Evolutionary conservation across 2,888 invertebrate species (phyloP).

Genomic region (Thalpophila matura): DNA sequence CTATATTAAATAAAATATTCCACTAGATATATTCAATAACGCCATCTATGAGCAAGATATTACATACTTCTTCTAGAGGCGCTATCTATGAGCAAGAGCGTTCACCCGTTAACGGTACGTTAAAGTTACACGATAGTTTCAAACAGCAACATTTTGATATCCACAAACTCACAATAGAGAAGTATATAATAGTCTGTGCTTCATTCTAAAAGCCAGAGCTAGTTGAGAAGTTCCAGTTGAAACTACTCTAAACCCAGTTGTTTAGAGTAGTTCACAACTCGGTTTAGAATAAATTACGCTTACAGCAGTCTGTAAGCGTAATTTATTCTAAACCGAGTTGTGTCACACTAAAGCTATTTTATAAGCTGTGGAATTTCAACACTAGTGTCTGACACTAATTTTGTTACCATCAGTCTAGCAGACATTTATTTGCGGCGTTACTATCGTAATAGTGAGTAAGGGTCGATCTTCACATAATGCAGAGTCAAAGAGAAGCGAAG

Average conservation of each 20-base stretch:
- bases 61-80: too few species aligned
- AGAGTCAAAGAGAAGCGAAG: too few species aligned
- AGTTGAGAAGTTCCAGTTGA: background rate
- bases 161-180: background rate
- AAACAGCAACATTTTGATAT: background rate
- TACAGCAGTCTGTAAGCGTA: background rate
- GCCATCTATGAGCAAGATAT: too few species aligned
- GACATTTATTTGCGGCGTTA: constrained; percentile 18
- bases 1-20: too few species aligned
- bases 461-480: too few species aligned
- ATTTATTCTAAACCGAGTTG: constrained; percentile 13
- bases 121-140: background rate
- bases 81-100: too few species aligned
- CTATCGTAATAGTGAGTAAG: background rate
- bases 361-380: constrained; percentile 13
- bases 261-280: too few species aligned
- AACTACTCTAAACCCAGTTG: constrained; percentile 12
- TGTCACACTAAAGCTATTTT: background rate
- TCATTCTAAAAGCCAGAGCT: constrained; percentile 1
- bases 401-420: constrained; percentile 1
- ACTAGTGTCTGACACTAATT: constrained; percentile 17
- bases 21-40: too few species aligned
- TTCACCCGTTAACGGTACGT: too few species aligned
- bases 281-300: too few species aligned
- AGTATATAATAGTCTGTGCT: background rate